Evolutionary conservation across 1,140 invertebrate species (phyloP), one percentile per base, ranked within the genome.

Genomic region (Ganaspis sp.): DNA sequence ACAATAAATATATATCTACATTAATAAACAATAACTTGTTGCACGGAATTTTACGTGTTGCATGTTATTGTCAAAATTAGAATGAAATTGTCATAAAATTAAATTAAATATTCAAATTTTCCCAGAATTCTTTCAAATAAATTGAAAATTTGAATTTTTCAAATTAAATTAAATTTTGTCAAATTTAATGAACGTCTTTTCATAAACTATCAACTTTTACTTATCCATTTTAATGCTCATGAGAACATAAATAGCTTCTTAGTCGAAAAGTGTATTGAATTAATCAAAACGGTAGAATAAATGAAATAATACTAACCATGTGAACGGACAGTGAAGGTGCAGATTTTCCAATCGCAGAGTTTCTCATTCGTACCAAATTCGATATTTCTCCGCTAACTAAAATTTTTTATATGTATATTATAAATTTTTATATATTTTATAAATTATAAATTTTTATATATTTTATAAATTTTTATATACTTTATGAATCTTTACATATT

Each of bases 281-380:
- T 34, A 34, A 34, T 34, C 29, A 6, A 34, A 34, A 34, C 29
- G 6, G 29, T 6, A 3, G 29, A 34, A 34, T 34, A 34, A 34
- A 34, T 2, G 29, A 49, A 15, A 15, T 54, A 42, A 40, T 78
- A 92, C 93, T 94, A 90, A 97, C 96, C 94, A 95, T 94, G 83
- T 94, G 94, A 92, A 94, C 93, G 74, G 96, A 97, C 38, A 97
- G 91, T 74, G 96, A 96, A 72, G 97, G 97, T 49, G 97, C 97
- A 1, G 97, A 98, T 87, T 98, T 98, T 45, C 98, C 98, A 78
- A 98, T 93, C 23, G 95, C 93, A 17, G 96, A 97, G 87, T 95
- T 95, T 73, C 96, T 94, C 94, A 98, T 97, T 76, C 96, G 94
- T 79, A 98, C 92, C 77, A 99, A 92, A 90, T 98, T 98, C 9